Base-by-base conservation (phyloP, 2,888 invertebrate species). In the Calameuta filiformis region DNA sequence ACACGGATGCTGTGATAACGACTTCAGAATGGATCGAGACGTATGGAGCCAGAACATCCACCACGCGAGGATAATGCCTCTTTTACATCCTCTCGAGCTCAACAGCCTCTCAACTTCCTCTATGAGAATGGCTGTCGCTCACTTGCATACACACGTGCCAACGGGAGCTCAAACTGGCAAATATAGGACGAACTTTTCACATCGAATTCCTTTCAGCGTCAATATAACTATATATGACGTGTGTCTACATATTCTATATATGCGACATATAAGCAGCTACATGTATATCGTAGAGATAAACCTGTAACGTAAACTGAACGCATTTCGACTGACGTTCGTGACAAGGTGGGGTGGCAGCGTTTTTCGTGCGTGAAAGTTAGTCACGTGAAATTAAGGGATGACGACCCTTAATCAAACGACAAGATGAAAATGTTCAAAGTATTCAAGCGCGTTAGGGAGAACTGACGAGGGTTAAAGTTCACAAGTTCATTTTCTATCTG, bases 1-100 rank as follows among this genome's bases (percentile, higher is more conserved):
- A 56, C 1, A 23, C 23, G 56, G 56, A 56, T 9, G 23, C 56
- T 15, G 9, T 56, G 56, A 56, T 56, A 56, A 9, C 23, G 56
- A 56, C 56, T 56, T 56, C 56, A 23, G 56, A 56, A 56, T 23
- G 56, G 56, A 56, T 56, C 71, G 71, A 71, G 15, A 30, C 34
- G 30, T 11, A 71, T 11, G 71, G 15, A 71, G 71, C 23, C 31
- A 30, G 71, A 23, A 23, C 9, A 56, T 56, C 56, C 56, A 71
- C n/a, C 35, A 30, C 37, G 12, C 73, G 69, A 34, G 40, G 35
- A 73, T 76, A 76, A 73, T 34, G 33, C 69, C 74, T 76, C 76
- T 76, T 37, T 40, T 68, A 35, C 79, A 75, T 77, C 74, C 75
- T 71, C 76, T 79, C 35, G 74, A 56, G 69, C 73, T 77, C 15